These are phyloP conservation scores for Uromys caudimaculatus DNA, from an alignment of 2,797 vertebrate genomes.

Conservation along the genomic window DNA sequence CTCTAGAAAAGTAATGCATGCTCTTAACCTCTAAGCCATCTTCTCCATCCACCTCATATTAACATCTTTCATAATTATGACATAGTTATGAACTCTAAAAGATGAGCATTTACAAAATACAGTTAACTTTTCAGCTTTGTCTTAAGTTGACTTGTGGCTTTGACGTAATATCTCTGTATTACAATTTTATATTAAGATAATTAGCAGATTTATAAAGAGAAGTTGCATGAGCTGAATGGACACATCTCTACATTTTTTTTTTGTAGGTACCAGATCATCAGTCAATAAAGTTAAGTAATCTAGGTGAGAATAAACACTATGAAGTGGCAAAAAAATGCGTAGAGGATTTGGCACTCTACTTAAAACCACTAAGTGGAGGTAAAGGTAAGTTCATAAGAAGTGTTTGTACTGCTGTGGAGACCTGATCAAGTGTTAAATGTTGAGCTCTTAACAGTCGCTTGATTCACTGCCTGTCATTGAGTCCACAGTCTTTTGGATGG, in stretches of 20 bases:
- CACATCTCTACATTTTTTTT: conserved; percentile 59
- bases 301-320: conserved; percentile 94
- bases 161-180: conserved; percentile 39
- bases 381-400: conserved; percentile 91
- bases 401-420: conserved; percentile 22
- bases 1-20: neutral
- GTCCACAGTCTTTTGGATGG: neutral
- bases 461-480: neutral
- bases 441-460: neutral
- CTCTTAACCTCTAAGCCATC: neutral
- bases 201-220: conserved; percentile 38
- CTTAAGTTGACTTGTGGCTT: conserved; percentile 58
- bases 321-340: conserved; percentile 95
- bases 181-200: conserved; percentile 59
- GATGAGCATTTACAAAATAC: neutral
- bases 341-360: conserved; percentile 96
- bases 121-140: conserved; percentile 10
- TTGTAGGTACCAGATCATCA: conserved; percentile 93
- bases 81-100: conserved; percentile 3
- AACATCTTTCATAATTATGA: conserved; percentile 37
- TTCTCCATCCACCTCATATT: neutral
- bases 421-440: conserved; percentile 46
- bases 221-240: conserved; percentile 34
- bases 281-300: conserved; percentile 92
- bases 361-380: conserved; percentile 94